Base-by-base conservation (phyloP, 1,140 invertebrate genomes). In the Caerostris darwini region DNA sequence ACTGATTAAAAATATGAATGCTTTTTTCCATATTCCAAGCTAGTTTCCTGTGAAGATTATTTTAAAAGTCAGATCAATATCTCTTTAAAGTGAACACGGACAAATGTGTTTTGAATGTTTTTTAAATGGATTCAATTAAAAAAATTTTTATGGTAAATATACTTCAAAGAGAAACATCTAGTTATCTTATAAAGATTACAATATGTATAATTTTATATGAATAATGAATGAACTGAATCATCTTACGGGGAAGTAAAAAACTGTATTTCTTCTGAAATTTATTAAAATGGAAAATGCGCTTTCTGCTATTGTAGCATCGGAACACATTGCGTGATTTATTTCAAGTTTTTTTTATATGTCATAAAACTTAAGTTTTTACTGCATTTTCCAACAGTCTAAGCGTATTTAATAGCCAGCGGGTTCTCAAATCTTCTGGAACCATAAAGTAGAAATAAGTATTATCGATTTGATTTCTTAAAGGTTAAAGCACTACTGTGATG, bases 1-100 rank as follows among this genome's bases (percentile, higher is more conserved):
- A 50, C 10, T 53, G 71, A 77, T 77, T 77, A 77, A 77, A 77
- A 77, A 77, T 77, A 77, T 17, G 71, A 77, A 17, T 64, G 17
- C 12, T 14, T 64, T 64, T 64, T 64, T 64, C 2, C 34, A 34
- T 34, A 34, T 34, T 34, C 34, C 34, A 34, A 34, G 34, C 34
- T 0, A 34, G 34, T 34, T 34, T 34, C 34, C 34, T 34, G 34
- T 34, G 34, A 34, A 34, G 34, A 34, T 34, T 34, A 34, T 34
- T 34, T 34, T 34, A 34, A 34, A 34, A 34, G 34, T 34, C 34
- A 34, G 34, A 34, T 34, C 34, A 34, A 34, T 34, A 34, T 34
- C 34, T 34, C 34, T 34, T 34, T 34, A 34, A 34, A 34, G 34
- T 34, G 34, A 34, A 34, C 34, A 34, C 34, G 34, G 34, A 34